Evolutionary conservation across 2,113 vertebrate species (phyloP).

Genomic region (Etheostoma cragini): DNA sequence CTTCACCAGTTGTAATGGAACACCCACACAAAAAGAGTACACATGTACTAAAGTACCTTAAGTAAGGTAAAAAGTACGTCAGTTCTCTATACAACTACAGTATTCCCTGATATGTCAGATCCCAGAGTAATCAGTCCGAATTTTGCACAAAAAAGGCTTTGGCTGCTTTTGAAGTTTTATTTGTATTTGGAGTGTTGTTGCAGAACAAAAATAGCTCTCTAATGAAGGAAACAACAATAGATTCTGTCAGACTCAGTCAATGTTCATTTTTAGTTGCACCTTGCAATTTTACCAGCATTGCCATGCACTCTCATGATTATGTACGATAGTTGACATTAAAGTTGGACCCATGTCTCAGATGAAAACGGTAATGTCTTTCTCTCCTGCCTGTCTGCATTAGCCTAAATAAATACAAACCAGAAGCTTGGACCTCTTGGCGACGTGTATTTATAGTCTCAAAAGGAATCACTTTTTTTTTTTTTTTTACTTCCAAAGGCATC

Average conservation of each 20-base stretch:
- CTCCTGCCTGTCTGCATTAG: background rate
- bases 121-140: conserved; percentile 19
- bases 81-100: background rate
- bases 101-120: background rate
- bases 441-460: conserved; percentile 44
- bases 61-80: background rate
- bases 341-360: background rate
- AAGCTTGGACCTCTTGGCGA: conserved; percentile 1
- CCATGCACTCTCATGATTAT: background rate
- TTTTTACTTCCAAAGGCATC: conserved; percentile 19
- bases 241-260: conserved; percentile 26
- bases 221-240: background rate
- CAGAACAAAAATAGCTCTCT: background rate
- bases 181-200: background rate
- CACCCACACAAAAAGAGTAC: background rate
- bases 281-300: background rate
- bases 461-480: conserved; percentile 8
- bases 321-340: background rate
- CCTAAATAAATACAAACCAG: conserved; percentile 20
- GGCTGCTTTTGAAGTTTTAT: conserved; percentile 44
- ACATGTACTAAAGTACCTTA: too few relatives aligned
- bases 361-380: background rate
- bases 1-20: background rate
- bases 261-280: background rate
- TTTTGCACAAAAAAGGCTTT: conserved; percentile 7